Percentiles rank a stretch among this genome's conserved stretches.
These are phyloP conservation scores for Neodontobutis hainanensis DNA, from an alignment of 2,113 vertebrate species.

Conservation along the genomic window DNA sequence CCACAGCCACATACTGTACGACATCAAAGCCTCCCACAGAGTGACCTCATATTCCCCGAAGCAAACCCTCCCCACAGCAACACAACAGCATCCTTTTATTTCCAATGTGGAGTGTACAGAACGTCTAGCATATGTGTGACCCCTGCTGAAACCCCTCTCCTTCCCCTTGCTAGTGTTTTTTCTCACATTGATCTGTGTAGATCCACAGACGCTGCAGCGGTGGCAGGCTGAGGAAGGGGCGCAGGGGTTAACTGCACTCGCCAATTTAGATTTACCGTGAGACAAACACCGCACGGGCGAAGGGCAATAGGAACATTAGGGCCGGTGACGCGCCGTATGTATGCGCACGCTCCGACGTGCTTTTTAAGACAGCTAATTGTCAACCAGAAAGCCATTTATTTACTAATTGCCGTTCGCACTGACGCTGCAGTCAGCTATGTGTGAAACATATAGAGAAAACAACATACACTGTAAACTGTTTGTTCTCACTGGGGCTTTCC, in stretches of 20 bases:
- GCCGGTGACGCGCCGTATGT: constrained; percentile 33
- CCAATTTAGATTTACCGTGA: constrained; percentile 73
- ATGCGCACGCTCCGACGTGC: constrained; percentile 25
- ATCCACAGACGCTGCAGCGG: constrained; percentile 33
- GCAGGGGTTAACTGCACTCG: constrained; percentile 66
- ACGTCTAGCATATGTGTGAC: constrained; percentile 43
- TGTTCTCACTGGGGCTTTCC: no score
- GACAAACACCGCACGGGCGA: constrained; percentile 52
- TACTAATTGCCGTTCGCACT: constrained; percentile 28
- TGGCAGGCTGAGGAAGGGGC: constrained; percentile 36
- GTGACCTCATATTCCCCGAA: constrained; percentile 9
- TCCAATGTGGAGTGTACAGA: constrained; percentile 25
- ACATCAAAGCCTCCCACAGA: constrained; percentile 65
- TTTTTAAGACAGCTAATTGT: constrained; percentile 58
- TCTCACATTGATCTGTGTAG: constrained; percentile 47
- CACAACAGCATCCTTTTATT: constrained; percentile 20
- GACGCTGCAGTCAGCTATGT: neutral
- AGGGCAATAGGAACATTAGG: constrained; percentile 23
- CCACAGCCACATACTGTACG: constrained; percentile 44
- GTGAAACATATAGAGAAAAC: constrained; percentile 1
- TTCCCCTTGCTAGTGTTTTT: constrained; percentile 6
- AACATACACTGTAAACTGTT: neutral
- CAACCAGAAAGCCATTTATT: constrained; percentile 54
- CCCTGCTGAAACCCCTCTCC: neutral
- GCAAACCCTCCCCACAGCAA: neutral